Base-by-base conservation (phyloP, 2,797 vertebrate genomes). In the Danionella dracula region DNA sequence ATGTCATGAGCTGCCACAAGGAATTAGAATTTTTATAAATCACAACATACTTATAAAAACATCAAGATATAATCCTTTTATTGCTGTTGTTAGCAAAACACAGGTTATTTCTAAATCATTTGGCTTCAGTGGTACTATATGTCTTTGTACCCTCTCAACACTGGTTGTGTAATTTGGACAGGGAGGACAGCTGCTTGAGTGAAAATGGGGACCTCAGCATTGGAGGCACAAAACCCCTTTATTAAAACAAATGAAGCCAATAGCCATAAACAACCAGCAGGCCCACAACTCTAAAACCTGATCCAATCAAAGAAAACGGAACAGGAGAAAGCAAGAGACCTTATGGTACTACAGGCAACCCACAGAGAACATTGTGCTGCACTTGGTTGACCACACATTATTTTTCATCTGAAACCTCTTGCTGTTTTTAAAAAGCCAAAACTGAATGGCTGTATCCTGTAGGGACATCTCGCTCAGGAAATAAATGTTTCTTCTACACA, bases 161-260 rank as follows among this genome's bases (percentile, higher is more conserved):
- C 73, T 40, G 74, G 74, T 75, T 86, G 85, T n/a, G n/a, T 85
- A 88, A 88, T 88, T 86, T 83, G 79, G 74, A 73, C 76, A 81
- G 83, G 37, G 76, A 73, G 83, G 83, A 87, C 81, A 86, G 86
- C 82, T 81, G 84, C 76, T 73, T 49, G 74, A 76, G 83, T 81
- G 83, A 81, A 78, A 71, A 57, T 41, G 50, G 49, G 20, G 67
- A 55, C 59, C 29, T 54, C 45, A 50, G 54, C 40, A 35, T 44
- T 42, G 55, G 41, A 45, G 34, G 32, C 13, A 23, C 44, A 69
- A 50, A 50, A 51, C 34, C 9, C 11, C 32, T 63, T 9, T 13
- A 40, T 32, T 12, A 51, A 21, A 51, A 51, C 12, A 41, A 51
- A 51, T 63, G 4, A 51, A 63, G 16, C 12, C 46, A 23, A 50